Base-by-base conservation (phyloP, 2,888 invertebrate genomes). In the Muschampia plurimacula region DNA sequence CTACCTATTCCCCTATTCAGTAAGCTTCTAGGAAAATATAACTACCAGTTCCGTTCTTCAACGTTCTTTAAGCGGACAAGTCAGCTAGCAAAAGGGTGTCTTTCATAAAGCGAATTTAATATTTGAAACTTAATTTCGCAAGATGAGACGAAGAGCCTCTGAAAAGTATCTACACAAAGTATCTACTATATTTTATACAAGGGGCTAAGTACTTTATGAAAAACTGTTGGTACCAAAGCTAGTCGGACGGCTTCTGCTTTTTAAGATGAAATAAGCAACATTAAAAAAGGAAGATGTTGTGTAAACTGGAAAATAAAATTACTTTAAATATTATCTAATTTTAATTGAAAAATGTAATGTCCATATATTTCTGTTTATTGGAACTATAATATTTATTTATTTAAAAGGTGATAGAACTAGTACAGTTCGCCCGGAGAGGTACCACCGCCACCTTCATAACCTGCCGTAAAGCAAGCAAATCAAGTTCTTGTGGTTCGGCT, bases 91-190 rank as follows among this genome's bases (percentile, higher is more conserved):
- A 68, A 64, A 79, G 80, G 79, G 83, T 86, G 81, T 86, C 85
- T 88, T 87, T 87, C 86, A 87, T 88, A 87, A 90, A 85, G 84
- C 80, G 85, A 87, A 89, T 90, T 91, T 90, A 89, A 91, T 91
- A 91, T 90, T 90, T 87, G 86, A 91, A 92, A 91, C 83, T 91
- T 90, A 90, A 91, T 92, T 91, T 90, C 86, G 83, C 77, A 82
- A 85, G 89, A 90, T 89, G 86, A 89, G 86, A 83, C 81, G 81
- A 55, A 74, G 72, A 75, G 75, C 76, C 60, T 60, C 74, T 22
- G 55, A 22, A 55, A 55, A 55, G 55, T 28, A 55, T 55, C 22
- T 10, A 15, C 57, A 73, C 74, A 73, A 77, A 77, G 77, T 74
- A 69, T 66, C 73, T 74, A 78, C 71, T 63, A 70, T 77, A 73